These are phyloP conservation scores for Eupelmus urozonus DNA, from an alignment of 2,888 invertebrate species.

Conservation along the genomic window DNA sequence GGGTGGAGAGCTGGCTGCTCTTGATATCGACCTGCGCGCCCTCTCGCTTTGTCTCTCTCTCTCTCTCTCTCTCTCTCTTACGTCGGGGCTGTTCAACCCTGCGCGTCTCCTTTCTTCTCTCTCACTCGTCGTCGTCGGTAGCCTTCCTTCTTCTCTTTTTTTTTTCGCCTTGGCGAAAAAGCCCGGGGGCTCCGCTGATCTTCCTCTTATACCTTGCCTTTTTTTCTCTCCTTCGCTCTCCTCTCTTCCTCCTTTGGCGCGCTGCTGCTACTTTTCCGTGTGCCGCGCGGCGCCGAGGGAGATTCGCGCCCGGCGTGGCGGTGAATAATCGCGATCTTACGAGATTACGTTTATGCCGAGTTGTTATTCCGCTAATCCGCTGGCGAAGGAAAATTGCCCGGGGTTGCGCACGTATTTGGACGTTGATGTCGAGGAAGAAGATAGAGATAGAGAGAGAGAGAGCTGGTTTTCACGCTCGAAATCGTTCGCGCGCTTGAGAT, in stretches of 20 bases:
- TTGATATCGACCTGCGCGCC: slow-evolving; percentile 75
- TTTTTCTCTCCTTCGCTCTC: slow-evolving; percentile 27
- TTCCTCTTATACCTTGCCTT: slow-evolving; percentile 56
- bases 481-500: slow-evolving; percentile 28
- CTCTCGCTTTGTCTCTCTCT: slow-evolving; percentile 55
- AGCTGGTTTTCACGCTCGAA: slow-evolving; percentile 49
- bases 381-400: slow-evolving; percentile 42
- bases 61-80: slow-evolving; percentile 53
- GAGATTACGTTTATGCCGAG: slow-evolving; percentile 57
- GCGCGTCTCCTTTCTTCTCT: slow-evolving; percentile 49
- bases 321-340: slow-evolving; percentile 57
- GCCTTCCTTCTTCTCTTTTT: slow-evolving; percentile 16
- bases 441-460: no score
- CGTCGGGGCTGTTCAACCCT: slow-evolving; percentile 57
- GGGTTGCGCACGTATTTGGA: background rate
- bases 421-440: background rate
- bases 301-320: slow-evolving; percentile 24
- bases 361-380: slow-evolving; percentile 58
- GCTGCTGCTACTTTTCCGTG: slow-evolving; percentile 41
- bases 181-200: slow-evolving; percentile 62
- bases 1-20: no score
- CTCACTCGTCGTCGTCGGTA: slow-evolving; percentile 3
- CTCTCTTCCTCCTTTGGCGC: slow-evolving; percentile 11
- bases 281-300: slow-evolving; percentile 10
- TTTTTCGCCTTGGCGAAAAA: slow-evolving; percentile 47